These are phyloP conservation scores for Oreocharis arfaki DNA, from an alignment of 2,113 vertebrate genomes.

Conservation along the genomic window DNA sequence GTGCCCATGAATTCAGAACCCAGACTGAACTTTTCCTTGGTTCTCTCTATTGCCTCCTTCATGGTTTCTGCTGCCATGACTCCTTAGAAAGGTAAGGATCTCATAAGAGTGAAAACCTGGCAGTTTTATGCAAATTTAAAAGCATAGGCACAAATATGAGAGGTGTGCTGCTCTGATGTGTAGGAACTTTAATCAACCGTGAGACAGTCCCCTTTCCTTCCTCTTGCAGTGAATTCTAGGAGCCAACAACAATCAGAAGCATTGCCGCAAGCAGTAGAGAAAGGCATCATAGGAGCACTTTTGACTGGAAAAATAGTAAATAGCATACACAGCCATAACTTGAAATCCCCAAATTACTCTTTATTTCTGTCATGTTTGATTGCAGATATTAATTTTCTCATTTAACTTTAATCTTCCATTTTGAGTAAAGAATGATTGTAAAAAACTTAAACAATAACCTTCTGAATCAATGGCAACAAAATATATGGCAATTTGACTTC, in stretches of 20 bases:
- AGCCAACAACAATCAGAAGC: background rate
- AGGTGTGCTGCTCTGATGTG: background rate
- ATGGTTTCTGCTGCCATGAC: background rate
- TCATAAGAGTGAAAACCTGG: background rate
- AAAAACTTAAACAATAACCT: background rate
- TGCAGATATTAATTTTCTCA: background rate
- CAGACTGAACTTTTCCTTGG: background rate
- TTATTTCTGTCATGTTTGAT: background rate
- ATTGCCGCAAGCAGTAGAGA: background rate
- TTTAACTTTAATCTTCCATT: background rate
- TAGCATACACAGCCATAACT: background rate
- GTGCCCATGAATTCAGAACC: background rate
- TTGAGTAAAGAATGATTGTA: background rate
- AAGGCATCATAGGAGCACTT: background rate
- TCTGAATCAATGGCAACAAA: background rate
- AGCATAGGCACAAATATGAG: background rate
- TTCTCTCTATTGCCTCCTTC: background rate
- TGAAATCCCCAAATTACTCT: background rate
- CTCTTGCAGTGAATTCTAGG: background rate
- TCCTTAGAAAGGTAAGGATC: background rate
- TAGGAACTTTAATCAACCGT: accelerated
- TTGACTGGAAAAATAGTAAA: background rate
- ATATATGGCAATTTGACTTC: background rate
- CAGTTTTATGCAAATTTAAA: background rate
- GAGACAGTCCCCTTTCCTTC: background rate